Evolutionary conservation across 1,140 invertebrate species (phyloP), one percentile per base, ranked within the genome.

Genomic region (Neodiprion lecontei): DNA sequence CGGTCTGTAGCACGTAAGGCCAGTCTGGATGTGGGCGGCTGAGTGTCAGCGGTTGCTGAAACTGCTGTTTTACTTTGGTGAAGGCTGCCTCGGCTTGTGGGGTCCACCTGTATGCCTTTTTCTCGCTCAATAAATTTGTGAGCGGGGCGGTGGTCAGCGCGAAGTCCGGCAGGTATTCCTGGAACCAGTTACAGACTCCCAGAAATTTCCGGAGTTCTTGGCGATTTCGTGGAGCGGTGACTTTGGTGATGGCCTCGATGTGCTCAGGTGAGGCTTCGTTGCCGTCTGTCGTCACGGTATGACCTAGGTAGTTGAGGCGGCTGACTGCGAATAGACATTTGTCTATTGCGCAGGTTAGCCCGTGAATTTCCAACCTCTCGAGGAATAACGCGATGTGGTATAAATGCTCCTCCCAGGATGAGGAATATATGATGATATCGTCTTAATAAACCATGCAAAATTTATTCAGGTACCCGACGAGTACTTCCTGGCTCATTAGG

Each of bases 401-500:
- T 9, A 79, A n/a, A 49, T 83, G 81, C 67, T 80, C 76, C 14
- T 81, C 70, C 75, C 78, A 80, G 68, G 70, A 77, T 70, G 70
- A 74, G 4, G 67, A 67, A 69, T 75, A 79, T 49, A 77, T 78
- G 21, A 86, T 73, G 3, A 84, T 82, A 67, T 85, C 82, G 53
- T 85, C 80, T 10, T 84, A 11, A 71, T 85, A 86, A 5, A 84
- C 80, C 0, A 82, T 69, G 72, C 82, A 83, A 28, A 78, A 78
- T 28, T 77, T 74, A 23, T 76, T n/a, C 0, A 77, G 65, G 23
- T 78, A 78, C 11, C 71, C 80, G 17, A 69, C 71, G 11, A 80
- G 72, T 9, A 79, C 77, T 1, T 68, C 75, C 61, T 76, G 75
- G 47, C 71, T 72, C 75, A 83, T 79, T 0, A 79, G 40, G 14